phyloP scores from a whole-genome alignment of 2,113 vertebrate genomes.

The Otocyon megalotis region DNA sequence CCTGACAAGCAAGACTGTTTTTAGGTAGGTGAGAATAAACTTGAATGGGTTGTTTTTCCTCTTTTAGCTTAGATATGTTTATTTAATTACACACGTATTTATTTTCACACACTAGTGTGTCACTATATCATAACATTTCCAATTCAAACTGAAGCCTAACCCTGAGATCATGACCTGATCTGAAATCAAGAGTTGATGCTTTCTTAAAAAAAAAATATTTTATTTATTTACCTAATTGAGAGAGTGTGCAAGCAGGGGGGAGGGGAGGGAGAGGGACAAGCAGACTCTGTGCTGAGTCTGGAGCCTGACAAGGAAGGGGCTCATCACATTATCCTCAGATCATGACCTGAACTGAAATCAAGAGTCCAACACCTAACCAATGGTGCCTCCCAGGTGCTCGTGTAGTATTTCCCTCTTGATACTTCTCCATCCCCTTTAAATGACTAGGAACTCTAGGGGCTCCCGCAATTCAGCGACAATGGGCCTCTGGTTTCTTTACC shows the following conservation, averaged over 20 bases:
- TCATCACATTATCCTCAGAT: not conserved
- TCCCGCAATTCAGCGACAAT: not conserved
- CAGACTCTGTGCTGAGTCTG: not conserved
- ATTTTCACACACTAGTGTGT: constrained; percentile 63
- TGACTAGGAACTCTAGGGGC: not conserved
- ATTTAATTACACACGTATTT: constrained; percentile 72
- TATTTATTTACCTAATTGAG: not conserved
- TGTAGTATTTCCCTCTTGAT: not conserved
- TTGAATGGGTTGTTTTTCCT: constrained; percentile 58
- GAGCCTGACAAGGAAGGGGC: not conserved
- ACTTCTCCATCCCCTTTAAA: not conserved
- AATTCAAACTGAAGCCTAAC: constrained; percentile 13
- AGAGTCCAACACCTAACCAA: not conserved
- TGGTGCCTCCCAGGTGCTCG: not conserved
- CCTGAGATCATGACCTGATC: not conserved
- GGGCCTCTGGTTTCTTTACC: not conserved
- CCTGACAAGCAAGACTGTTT: constrained; percentile 64
- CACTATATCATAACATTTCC: constrained; percentile 65
- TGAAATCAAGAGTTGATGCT: not conserved
- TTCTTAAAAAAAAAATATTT: not conserved
- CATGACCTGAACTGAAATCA: not conserved
- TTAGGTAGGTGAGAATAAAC: constrained; percentile 65
- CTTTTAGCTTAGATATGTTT: constrained; percentile 60
- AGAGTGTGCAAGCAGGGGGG: not conserved
- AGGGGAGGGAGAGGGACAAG: not conserved